Evolutionary conservation across 2,888 invertebrate genomes (phyloP).

Genomic region (Beris chalybata): DNA sequence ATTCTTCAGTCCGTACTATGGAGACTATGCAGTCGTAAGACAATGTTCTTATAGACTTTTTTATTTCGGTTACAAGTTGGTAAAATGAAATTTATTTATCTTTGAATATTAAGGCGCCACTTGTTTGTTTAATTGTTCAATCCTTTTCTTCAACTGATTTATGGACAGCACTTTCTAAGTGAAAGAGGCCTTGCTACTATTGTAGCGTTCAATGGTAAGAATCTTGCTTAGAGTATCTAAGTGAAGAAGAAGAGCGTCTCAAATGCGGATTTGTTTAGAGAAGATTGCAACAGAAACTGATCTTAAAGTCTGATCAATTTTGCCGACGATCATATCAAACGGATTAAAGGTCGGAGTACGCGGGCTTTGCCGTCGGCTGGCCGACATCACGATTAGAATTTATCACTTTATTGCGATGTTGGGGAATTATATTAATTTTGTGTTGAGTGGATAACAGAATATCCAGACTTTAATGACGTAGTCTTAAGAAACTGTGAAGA

Average conservation of each 20-base stretch:
- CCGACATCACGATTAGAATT: background rate
- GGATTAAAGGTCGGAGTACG: background rate
- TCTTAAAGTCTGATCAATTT: no score
- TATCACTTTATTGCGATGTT: conserved; percentile 7
- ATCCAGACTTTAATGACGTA: no score
- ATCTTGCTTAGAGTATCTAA: no score
- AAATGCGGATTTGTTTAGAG: no score
- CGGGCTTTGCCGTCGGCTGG: background rate
- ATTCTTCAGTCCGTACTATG: no score
- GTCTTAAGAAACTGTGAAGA: no score
- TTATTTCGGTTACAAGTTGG: background rate
- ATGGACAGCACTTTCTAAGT: background rate
- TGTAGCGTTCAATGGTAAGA: no score
- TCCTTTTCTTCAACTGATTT: background rate
- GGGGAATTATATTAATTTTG: conserved; percentile 21
- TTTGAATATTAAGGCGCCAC: conserved; percentile 4
- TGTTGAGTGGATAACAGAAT: conserved; percentile 15
- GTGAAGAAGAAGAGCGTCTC: no score
- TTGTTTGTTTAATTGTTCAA: conserved; percentile 12
- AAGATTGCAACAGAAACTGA: no score
- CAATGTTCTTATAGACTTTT: conserved; percentile 1
- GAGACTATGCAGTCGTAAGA: background rate
- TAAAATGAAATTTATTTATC: no score
- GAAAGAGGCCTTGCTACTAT: no score
- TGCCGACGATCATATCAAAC: background rate